Base-by-base conservation (phyloP, 2,113 vertebrate genomes). In the Brachyistius frenatus region DNA sequence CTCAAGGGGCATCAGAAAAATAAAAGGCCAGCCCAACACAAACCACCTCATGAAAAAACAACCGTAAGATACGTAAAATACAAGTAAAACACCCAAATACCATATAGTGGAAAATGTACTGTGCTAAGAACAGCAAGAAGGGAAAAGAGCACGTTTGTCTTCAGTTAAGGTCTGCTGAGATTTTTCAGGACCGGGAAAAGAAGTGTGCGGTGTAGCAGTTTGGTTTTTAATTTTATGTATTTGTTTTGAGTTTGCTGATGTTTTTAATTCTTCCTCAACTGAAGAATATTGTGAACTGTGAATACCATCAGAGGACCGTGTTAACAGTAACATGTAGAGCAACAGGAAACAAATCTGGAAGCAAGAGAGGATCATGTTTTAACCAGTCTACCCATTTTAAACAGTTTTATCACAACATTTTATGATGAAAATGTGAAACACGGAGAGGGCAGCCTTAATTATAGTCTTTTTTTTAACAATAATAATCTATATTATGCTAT, bases 131-230 rank as follows among this genome's bases (percentile, higher is more conserved):
- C 6, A 72, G 35, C 7, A 56, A 60, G 15, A 31, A 9, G 35
- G 46, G 31, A 62, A 80, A 72, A 80, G 54, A 53, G 64, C 15
- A 58, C 2, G 33, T 32, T 47, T 65, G 9, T 55, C 33, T 66
- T 60, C 30, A 54, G 23, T 58, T 2, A 23, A 31, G 35, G 46
- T 55, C 53, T 66, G 39, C 39, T 44, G n/a, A 4, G 7, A 32
- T 56, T 31, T 47, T 62, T 66, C 11, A 30, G 16, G 7, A 57
- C 15, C 36, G 30, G 36, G 5, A 36, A 23, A 66, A 72, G 5
- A 30, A 15, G 36, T 65, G 50, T 63, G 11, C 39, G 4, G n/a
- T 52, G 33, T 16, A 23, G 23, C 6, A 0, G 11, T 7, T 44
- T 76, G 58, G 15, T 70, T 13, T n/a, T 47, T 30, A 23, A 7